Evolutionary conservation across 2,113 vertebrate species (phyloP), one percentile per base, ranked within the genome.

Genomic region (Penelope pileata): DNA sequence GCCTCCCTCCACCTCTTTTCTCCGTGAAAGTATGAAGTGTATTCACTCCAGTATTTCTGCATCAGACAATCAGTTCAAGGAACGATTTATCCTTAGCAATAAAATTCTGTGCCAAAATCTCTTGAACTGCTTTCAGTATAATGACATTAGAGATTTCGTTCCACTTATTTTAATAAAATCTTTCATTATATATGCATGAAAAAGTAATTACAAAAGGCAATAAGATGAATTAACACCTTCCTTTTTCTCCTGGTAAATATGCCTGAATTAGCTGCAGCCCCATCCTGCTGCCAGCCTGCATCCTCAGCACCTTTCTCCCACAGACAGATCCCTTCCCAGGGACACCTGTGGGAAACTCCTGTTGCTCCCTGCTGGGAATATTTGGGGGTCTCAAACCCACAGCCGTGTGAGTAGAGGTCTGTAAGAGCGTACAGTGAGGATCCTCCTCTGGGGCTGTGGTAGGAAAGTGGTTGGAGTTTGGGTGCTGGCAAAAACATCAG

Each of bases 211-310:
- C 22, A 23, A 19, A 30, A 58, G 68, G n/a, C 17, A 64, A 30
- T 56, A 11, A 56, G 38, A 27, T 70, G 45, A 74, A 54, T 26
- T 26, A 64, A 88, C 32, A 30, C 34, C 32, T 75, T 69, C 24
- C 24, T 66, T 51, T 34, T 38, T 78, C 66, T 63, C 47, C 51
- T 11, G 6, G 21, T 22, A 22, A 24, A 45, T 6, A 32, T 1
- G 22, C 30, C 56, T 36, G 47, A 38, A 27, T 4, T 23, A 19
- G n/a, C 7, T 17, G 67, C 59, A 40, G 62, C 51, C 53, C 45
- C 74, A 30, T 16, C 43, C 74, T 36, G 3, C 0, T 6, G 24
- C 24, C 26, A 17, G 26, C 18, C 58, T 6, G 9, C 0, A 1
- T 21, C 77, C 77, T 50, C 53, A 38, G 45, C 21, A 2, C 3